These are phyloP conservation scores for Leptatherina wallacei DNA, from an alignment of 2,797 vertebrate genomes.

Conservation along the genomic window DNA sequence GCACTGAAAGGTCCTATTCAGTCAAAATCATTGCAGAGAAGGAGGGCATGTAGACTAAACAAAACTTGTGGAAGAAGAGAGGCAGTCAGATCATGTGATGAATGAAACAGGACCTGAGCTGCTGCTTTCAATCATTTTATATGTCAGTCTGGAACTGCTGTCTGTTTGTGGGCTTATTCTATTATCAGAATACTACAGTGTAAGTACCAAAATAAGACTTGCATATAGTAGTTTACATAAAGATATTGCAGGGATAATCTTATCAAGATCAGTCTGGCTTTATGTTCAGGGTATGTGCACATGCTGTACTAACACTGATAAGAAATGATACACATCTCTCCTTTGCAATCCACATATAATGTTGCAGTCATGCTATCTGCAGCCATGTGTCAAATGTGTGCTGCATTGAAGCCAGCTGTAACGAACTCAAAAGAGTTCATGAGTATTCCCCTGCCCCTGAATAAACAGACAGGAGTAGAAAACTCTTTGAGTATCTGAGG, in stretches of 20 bases:
- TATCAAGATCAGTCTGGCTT: constrained; percentile 2
- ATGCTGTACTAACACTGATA: constrained; percentile 29
- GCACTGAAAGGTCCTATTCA: constrained; percentile 65
- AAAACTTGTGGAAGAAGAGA: constrained; percentile 53
- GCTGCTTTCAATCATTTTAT: constrained; percentile 31
- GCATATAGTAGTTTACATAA: background rate
- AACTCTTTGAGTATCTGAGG: constrained; percentile 64
- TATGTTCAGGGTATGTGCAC: constrained; percentile 1
- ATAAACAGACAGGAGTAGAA: constrained; percentile 69
- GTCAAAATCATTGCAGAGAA: constrained; percentile 28
- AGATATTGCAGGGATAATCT: constrained; percentile 10
- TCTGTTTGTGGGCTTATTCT: constrained; percentile 18
- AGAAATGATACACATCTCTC: constrained; percentile 29
- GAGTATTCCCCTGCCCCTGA: constrained; percentile 49
- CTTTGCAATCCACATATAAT: constrained; percentile 31
- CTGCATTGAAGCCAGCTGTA: constrained; percentile 43
- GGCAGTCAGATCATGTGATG: constrained; percentile 36
- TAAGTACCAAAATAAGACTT: constrained; percentile 10
- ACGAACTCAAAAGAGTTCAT: constrained; percentile 46
- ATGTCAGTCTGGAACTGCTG: constrained; percentile 4
- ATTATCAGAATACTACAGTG: constrained; percentile 5
- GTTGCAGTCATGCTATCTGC: constrained; percentile 32
- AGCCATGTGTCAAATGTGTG: constrained; percentile 47
- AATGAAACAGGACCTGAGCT: constrained; percentile 15
- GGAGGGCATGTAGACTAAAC: constrained; percentile 67